Conservation (phyloP, 1,140 invertebrate genomes). For the Saccostrea echinata region DNA sequence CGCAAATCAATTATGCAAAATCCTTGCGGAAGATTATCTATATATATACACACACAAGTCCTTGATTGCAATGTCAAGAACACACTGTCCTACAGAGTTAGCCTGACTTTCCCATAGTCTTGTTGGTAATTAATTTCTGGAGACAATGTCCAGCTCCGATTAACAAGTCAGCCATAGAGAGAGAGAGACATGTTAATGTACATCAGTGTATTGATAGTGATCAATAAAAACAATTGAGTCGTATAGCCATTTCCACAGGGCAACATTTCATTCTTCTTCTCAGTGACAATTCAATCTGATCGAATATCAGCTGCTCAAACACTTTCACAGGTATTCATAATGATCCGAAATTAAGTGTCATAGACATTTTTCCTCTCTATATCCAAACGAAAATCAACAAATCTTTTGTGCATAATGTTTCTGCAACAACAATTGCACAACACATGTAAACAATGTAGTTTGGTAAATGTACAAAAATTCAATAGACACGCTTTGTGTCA, state of each 20-base stretch:
- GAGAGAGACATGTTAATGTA: background rate
- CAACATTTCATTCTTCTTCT: background rate
- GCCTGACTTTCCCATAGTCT: background rate
- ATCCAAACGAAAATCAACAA: background rate
- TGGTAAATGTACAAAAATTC: background rate
- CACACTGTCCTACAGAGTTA: background rate
- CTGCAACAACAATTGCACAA: conserved; percentile 8
- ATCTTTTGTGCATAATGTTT: background rate
- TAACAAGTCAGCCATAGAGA: background rate
- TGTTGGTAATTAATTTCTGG: conserved; percentile 10
- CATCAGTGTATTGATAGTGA: conserved; percentile 1
- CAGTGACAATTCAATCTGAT: background rate
- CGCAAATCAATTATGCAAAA: background rate
- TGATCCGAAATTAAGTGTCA: background rate
- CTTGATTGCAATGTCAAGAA: background rate
- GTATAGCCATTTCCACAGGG: conserved; percentile 7
- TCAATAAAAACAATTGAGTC: conserved; percentile 29
- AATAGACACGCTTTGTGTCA: background rate
- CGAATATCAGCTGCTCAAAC: background rate
- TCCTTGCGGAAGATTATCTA: background rate
- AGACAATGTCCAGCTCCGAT: conserved; percentile 29
- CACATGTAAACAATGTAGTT: background rate
- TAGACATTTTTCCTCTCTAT: background rate
- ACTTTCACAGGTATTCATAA: background rate
- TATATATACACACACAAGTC: background rate